Percentiles rank a stretch among this genome's conserved stretches.
phyloP scores from a whole-genome alignment of 2,888 invertebrate species.

The Tineola bisselliella region DNA sequence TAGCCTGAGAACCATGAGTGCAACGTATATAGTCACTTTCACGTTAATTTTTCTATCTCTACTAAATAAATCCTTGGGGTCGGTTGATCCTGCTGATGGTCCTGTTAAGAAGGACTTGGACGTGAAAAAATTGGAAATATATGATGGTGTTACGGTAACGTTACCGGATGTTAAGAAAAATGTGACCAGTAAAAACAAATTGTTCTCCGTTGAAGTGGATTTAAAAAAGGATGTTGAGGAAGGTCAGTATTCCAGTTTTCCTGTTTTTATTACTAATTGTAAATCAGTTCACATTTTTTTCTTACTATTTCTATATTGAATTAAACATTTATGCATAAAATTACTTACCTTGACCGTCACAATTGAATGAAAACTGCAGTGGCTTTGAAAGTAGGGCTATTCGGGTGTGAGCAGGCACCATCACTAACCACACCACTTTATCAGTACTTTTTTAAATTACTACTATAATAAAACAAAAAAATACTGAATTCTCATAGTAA shows the following conservation, averaged over 20 bases:
- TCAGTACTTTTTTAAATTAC: background rate
- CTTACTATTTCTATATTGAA: background rate
- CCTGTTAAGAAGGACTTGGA: slow-evolving; percentile 16
- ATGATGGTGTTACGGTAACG: slow-evolving; percentile 41
- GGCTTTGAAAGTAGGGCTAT: background rate
- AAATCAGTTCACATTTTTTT: background rate
- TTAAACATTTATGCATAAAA: background rate
- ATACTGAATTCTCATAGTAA: too few relatives aligned
- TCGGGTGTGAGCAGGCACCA: background rate
- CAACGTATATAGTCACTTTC: background rate
- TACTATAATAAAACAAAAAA: background rate
- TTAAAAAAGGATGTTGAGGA: slow-evolving; percentile 28
- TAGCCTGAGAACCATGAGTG: background rate
- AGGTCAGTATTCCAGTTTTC: slow-evolving; percentile 28
- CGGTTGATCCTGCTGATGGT: background rate
- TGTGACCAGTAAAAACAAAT: slow-evolving; percentile 20
- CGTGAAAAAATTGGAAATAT: slow-evolving; percentile 36
- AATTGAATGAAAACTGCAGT: background rate
- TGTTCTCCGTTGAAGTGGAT: slow-evolving; percentile 46
- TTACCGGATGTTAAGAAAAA: slow-evolving; percentile 34
- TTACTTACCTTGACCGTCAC: slow-evolving; percentile 2
- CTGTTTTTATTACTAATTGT: too few relatives aligned
- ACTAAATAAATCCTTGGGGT: background rate
- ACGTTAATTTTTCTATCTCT: background rate
- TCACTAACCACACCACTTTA: background rate